These are phyloP conservation scores for Zaprionus tsacasi DNA, from an alignment of 1,140 invertebrate species.

Conservation along the genomic window DNA sequence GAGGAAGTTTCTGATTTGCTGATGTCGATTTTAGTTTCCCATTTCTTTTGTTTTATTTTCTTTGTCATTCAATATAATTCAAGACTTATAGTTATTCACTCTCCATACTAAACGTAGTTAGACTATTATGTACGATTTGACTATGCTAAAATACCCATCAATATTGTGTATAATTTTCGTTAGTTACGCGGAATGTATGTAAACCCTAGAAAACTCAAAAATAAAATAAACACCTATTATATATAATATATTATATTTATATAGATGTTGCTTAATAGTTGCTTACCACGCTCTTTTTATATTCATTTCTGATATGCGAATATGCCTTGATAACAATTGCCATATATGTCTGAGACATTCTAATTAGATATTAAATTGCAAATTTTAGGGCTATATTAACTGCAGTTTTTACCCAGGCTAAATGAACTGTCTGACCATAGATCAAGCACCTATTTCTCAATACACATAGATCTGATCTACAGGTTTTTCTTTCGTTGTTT, in stretches of 20 bases:
- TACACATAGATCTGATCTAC: not conserved
- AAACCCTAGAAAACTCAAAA: conserved; percentile 48
- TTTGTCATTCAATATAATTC: conserved; percentile 55
- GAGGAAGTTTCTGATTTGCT: conserved; percentile 74
- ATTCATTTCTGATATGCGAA: conserved; percentile 64
- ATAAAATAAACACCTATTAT: conserved; percentile 60
- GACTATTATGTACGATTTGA: conserved; percentile 15
- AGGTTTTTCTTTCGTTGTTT: conserved; percentile 54
- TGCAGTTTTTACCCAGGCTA: conserved; percentile 34
- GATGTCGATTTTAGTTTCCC: conserved; percentile 20
- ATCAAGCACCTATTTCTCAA: not conserved
- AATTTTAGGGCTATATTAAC: conserved; percentile 21
- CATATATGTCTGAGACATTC: conserved; percentile 27
- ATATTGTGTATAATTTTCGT: conserved; percentile 31
- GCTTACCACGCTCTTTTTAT: conserved; percentile 35
- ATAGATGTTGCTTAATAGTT: conserved; percentile 45
- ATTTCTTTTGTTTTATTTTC: conserved; percentile 22
- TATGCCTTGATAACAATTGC: conserved; percentile 77
- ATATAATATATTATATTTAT: conserved; percentile 34
- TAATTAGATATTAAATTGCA: conserved; percentile 21
- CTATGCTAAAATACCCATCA: conserved; percentile 30
- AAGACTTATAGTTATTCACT: conserved; percentile 60
- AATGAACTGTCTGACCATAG: conserved; percentile 36
- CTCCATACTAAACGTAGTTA: conserved; percentile 32
- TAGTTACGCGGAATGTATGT: conserved; percentile 54